Percentiles rank a stretch among this genome's conserved stretches.
Evolutionary conservation across 2,113 vertebrate genomes (phyloP).

Genomic region (Acrocephalus arundinaceus): DNA sequence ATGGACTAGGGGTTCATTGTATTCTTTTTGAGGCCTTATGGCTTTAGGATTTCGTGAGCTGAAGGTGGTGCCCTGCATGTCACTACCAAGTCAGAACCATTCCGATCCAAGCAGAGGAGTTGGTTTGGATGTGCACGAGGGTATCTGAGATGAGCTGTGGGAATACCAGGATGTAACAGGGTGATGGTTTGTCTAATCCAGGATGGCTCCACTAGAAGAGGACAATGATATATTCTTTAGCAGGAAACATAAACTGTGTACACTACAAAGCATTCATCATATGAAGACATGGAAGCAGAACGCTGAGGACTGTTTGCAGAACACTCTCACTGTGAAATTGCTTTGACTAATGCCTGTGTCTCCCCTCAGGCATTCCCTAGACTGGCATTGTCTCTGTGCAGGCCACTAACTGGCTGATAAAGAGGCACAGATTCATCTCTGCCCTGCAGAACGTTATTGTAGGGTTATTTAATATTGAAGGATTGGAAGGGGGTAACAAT

Average conservation of each 20-base stretch:
- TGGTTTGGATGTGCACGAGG: background rate
- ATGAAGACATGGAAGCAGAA: background rate
- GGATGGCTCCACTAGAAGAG: background rate
- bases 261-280: background rate
- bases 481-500: background rate
- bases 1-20: background rate
- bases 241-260: background rate
- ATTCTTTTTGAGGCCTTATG: background rate
- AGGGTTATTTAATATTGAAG: background rate
- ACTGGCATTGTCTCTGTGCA: background rate
- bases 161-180: background rate
- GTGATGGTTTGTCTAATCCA: background rate
- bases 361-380: background rate
- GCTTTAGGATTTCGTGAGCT: background rate
- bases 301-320: background rate
- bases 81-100: background rate
- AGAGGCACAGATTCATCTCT: background rate
- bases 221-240: background rate
- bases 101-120: background rate
- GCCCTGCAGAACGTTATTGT: background rate
- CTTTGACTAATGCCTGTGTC: background rate
- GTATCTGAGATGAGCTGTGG: background rate
- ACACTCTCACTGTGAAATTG: background rate
- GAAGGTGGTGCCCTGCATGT: background rate
- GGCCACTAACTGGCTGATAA: background rate